Evolutionary conservation across 2,113 vertebrate species (phyloP).

Genomic region (Saguinus midas): DNA sequence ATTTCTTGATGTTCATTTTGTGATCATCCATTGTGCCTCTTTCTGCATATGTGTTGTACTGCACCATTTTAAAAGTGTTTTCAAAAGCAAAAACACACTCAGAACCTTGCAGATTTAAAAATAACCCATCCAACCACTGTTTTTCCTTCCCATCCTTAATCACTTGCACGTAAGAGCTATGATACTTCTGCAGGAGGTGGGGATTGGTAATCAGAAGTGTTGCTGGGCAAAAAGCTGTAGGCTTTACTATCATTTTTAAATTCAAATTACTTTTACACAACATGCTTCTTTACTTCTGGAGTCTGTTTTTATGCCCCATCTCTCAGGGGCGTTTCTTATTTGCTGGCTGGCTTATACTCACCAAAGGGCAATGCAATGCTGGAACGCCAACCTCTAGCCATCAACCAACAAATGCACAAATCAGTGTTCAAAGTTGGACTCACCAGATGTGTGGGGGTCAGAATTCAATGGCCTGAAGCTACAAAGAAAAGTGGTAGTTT

Average conservation of each 20-base stretch:
- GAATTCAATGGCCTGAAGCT: background rate
- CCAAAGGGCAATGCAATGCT: background rate
- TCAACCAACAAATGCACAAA: slow-evolving; percentile 17
- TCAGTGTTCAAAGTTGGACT: background rate
- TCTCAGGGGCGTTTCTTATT: background rate
- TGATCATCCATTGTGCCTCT: background rate
- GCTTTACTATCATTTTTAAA: slow-evolving; percentile 32
- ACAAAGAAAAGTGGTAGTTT: background rate
- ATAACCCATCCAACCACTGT: slow-evolving; percentile 27
- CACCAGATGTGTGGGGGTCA: background rate
- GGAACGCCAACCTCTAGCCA: background rate
- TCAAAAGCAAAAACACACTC: slow-evolving; percentile 24
- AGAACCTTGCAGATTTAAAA: slow-evolving; percentile 25
- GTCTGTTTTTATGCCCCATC: background rate
- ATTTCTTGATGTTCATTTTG: background rate
- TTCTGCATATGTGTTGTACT: background rate
- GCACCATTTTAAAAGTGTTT: background rate
- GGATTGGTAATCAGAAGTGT: background rate
- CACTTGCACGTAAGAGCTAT: background rate
- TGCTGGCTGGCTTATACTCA: background rate
- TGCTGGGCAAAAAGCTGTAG: background rate
- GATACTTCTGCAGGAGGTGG: background rate
- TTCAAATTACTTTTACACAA: slow-evolving; percentile 42
- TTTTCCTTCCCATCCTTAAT: slow-evolving; percentile 39
- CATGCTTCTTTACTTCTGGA: slow-evolving; percentile 43